Percentiles rank a stretch among this genome's conserved stretches.
Conservation (phyloP, 2,888 invertebrate species). For the Latheticus oryzae region DNA sequence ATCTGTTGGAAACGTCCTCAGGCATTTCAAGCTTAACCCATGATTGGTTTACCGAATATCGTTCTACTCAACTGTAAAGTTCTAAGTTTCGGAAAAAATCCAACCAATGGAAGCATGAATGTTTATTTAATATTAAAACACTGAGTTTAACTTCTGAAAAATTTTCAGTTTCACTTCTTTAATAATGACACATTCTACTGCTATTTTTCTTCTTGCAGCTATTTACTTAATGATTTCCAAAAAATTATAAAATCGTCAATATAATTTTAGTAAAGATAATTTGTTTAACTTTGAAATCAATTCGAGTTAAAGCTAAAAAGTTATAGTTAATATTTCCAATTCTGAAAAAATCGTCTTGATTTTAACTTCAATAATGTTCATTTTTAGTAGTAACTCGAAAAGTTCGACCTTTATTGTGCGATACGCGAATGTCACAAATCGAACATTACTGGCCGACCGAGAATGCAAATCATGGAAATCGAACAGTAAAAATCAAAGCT, state of each 20-base stretch:
- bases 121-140: too few species aligned
- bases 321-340: conserved; percentile 13
- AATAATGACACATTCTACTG: conserved; percentile 24
- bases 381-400: not conserved
- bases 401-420: too few species aligned
- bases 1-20: conserved; percentile 30
- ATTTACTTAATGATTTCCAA: conserved; percentile 19
- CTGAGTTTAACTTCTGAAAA: too few species aligned
- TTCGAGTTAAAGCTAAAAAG: not conserved
- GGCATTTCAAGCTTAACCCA: conserved; percentile 30
- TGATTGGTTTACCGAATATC: conserved; percentile 14
- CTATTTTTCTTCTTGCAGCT: conserved; percentile 13
- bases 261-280: conserved; percentile 9
- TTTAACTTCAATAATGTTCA: conserved; percentile 1
- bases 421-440: too few species aligned
- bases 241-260: conserved; percentile 16
- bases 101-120: too few species aligned
- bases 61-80: too few species aligned
- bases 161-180: too few species aligned
- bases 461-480: too few species aligned
- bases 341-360: conserved; percentile 11
- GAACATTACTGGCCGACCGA: too few species aligned
- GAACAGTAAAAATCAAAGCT: conserved; percentile 15
- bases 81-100: too few species aligned
- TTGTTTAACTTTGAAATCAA: not conserved